These are phyloP conservation scores for Ommatoiulus sabulosus DNA, from an alignment of 2,888 invertebrate genomes.

Conservation along the genomic window DNA sequence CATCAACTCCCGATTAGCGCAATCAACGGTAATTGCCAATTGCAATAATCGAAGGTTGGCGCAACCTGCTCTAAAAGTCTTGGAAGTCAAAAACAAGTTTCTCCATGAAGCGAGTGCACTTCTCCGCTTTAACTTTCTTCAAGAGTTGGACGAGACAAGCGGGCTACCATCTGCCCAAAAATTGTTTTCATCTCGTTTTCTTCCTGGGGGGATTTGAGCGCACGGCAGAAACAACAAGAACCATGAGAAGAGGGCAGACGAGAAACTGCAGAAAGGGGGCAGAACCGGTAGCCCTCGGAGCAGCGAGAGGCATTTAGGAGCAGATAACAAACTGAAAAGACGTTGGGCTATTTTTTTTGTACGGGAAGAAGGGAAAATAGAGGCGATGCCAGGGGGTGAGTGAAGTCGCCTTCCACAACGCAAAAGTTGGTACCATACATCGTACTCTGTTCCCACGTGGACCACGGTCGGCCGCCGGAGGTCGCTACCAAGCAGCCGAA, in stretches of 20 bases:
- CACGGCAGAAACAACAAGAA: background rate
- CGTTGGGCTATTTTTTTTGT: background rate
- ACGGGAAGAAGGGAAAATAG: background rate
- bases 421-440: background rate
- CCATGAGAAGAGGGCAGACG: background rate
- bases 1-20: background rate
- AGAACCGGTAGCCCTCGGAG: constrained; percentile 5
- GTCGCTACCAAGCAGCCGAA: background rate
- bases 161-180: constrained; percentile 38
- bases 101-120: background rate
- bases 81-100: background rate
- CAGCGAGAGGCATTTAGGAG: background rate
- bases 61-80: background rate
- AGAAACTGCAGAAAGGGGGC: background rate
- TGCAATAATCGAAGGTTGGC: background rate
- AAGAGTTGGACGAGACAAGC: background rate
- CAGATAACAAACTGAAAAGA: constrained; percentile 12
- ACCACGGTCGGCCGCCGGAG: background rate
- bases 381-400: background rate
- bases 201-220: background rate
- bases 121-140: background rate
- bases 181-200: constrained; percentile 25
- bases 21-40: background rate
- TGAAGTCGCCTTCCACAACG: background rate
- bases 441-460: background rate